Conservation (phyloP, 2,888 invertebrate species). For the Diploptera punctata region DNA sequence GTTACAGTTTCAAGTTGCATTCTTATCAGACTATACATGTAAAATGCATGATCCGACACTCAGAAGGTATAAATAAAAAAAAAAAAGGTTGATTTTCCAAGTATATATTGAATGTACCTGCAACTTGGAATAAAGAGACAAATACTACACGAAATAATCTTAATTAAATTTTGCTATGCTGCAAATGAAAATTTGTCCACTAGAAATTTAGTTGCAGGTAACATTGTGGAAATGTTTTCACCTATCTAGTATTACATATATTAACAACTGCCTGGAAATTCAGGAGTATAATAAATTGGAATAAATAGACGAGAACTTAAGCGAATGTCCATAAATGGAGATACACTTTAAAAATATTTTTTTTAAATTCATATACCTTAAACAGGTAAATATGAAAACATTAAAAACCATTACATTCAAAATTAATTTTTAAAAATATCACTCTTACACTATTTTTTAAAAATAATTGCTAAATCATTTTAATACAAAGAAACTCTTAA, state of each 20-base stretch:
- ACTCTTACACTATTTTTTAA: no score
- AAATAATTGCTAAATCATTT: no score
- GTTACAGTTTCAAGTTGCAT: no score
- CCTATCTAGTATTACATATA: neutral
- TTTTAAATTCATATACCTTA: no score
- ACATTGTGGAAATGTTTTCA: neutral
- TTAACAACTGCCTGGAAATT: neutral
- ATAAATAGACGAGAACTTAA: slow-evolving; percentile 1
- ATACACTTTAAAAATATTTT: neutral
- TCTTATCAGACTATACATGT: neutral
- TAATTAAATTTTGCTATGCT: neutral
- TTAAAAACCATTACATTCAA: no score
- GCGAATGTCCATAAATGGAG: slow-evolving; percentile 1
- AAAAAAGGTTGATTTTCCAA: no score
- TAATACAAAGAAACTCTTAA: no score
- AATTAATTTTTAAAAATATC: no score
- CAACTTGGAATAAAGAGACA: neutral
- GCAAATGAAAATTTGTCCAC: neutral
- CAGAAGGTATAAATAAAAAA: no score
- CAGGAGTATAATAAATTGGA: neutral
- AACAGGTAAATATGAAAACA: no score
- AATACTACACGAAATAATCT: no score
- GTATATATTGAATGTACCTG: no score
- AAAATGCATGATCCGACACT: neutral
- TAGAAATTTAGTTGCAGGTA: neutral